phyloP scores from a whole-genome alignment of 1,140 invertebrate species.

The Sogatella furcifera region DNA sequence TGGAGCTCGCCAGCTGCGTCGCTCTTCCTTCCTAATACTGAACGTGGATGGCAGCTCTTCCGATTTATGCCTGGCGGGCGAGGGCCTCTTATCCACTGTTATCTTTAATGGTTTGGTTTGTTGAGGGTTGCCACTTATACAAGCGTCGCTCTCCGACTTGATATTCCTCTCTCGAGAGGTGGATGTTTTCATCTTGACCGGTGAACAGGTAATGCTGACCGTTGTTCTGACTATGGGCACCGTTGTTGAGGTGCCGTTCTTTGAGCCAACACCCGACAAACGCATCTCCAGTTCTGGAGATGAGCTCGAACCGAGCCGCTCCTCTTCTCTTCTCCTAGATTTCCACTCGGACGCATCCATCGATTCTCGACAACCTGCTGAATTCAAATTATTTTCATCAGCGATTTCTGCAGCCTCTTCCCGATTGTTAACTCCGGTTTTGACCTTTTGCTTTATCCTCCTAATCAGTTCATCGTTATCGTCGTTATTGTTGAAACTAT shows the following conservation, averaged over 20 bases:
- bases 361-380: background rate
- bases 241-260: conserved; percentile 5
- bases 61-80: background rate
- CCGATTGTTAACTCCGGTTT: background rate
- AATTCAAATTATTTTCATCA: background rate
- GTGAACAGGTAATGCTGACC: conserved; percentile 23
- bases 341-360: conserved; percentile 6
- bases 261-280: background rate
- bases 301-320: background rate
- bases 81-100: background rate
- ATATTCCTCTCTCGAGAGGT: background rate
- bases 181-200: conserved; percentile 15
- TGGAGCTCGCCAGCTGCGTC: background rate
- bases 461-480: conserved; percentile 23
- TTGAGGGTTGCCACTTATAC: background rate
- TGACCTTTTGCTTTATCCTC: conserved; percentile 19
- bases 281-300: conserved; percentile 6
- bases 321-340: conserved; percentile 12
- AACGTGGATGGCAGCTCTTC: background rate
- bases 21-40: background rate
- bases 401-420: background rate
- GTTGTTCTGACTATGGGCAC: conserved; percentile 17
- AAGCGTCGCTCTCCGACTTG: background rate
- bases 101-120: background rate
- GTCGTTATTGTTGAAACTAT: conserved; percentile 58